Base-by-base conservation (phyloP, 2,797 vertebrate species). In the Cyclura pinguis region DNA sequence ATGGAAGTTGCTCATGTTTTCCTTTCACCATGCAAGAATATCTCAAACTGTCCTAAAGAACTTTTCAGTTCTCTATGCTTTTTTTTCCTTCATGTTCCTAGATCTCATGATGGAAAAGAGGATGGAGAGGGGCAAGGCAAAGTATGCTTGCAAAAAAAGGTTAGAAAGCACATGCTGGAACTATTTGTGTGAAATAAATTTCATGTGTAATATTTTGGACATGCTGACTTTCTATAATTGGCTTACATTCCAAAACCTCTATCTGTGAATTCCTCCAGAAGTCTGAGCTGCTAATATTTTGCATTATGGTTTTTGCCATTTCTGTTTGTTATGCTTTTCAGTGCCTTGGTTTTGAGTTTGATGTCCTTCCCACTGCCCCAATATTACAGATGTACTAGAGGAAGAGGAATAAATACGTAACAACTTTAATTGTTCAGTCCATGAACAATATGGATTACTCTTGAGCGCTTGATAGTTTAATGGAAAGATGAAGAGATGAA, bases 401-500 rank as follows among this genome's bases (percentile, higher is more conserved):
- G 50, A 47, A 47, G 42, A 80, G 87, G 89, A 89, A 52, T 78
- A 42, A 89, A 82, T 85, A 76, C 67, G 80, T 82, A 59, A 64
- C 81, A 86, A 24, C 0, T 52, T 73, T 86, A 91, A 76, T 80
- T 16, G 80, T 64, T 93, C 67, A 67, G 89, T 91, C 85, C 82
- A 73, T 92, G 90, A 94, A 74, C 0, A 47, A 72, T 77, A 42
- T 38, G 50, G 76, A 0, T 91, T 7, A 69, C 84, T 94, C 52
- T 27, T 84, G 77, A 89, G 91, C 72, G 86, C 18, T 52, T 0
- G 0, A 74, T 90, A 88, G 94, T 88, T 91, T 85, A 87, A 35
- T 91, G 92, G 92, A 93, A 50, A 59, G 38, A 35, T 91, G 92
- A 93, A 93, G n/a, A 59, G 57, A 90, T 84, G 84, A 92, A 55